These are phyloP conservation scores for Drosophila jambulina DNA, from an alignment of 1,140 invertebrate species.

Conservation along the genomic window DNA sequence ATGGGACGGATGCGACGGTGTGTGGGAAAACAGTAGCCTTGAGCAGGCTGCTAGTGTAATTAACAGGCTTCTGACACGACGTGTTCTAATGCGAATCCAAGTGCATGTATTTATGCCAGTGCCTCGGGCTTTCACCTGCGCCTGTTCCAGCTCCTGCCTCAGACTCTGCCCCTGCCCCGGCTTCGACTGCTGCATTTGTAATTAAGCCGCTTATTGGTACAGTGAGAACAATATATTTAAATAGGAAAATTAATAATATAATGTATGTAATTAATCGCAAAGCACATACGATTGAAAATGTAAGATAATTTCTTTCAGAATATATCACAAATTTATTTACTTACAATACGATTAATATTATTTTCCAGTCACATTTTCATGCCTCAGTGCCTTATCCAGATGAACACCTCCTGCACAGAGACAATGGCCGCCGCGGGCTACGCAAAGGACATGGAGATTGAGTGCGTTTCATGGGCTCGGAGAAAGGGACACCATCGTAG, in stretches of 20 bases:
- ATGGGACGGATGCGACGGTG: background rate
- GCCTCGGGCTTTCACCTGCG: slow-evolving; percentile 14
- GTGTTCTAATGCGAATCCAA: slow-evolving; percentile 55
- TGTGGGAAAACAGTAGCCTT: slow-evolving; percentile 32
- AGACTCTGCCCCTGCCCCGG: no score
- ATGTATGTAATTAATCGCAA: no score
- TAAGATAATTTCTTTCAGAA: background rate
- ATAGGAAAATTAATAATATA: background rate
- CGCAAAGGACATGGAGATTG: slow-evolving; percentile 13
- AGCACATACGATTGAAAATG: background rate
- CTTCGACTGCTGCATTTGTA: slow-evolving; percentile 58
- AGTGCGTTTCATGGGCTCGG: background rate
- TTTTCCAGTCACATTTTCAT: background rate
- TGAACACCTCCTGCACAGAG: slow-evolving; percentile 23
- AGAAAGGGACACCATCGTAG: background rate
- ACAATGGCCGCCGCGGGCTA: slow-evolving; percentile 26
- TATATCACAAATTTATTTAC: background rate
- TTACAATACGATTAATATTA: background rate
- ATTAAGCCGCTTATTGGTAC: slow-evolving; percentile 71
- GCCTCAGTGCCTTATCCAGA: slow-evolving; percentile 8
- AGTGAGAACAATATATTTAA: slow-evolving; percentile 6
- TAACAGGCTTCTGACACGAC: slow-evolving; percentile 48
- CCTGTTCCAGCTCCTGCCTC: background rate
- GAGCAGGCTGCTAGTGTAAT: slow-evolving; percentile 49
- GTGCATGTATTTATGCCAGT: slow-evolving; percentile 50